Evolutionary conservation across 1,140 invertebrate genomes (phyloP).

Genomic region (Mylabris phalerata): DNA sequence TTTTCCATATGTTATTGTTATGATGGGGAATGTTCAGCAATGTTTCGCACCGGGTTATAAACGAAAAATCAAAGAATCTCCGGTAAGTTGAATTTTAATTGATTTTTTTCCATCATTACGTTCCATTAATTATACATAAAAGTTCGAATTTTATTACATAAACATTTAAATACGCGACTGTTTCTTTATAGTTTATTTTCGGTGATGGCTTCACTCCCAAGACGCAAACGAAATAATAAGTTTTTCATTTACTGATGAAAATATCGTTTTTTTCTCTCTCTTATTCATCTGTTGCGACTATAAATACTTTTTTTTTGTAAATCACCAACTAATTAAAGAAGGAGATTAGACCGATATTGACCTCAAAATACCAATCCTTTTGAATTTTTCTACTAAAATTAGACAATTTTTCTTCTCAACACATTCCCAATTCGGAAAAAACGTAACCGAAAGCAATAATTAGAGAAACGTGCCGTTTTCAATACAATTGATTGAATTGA

Average conservation of each 20-base stretch:
- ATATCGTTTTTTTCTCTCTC: too few relatives aligned
- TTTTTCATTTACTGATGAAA: too few relatives aligned
- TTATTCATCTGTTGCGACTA: too few relatives aligned
- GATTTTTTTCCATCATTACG: background rate
- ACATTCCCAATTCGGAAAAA: too few relatives aligned
- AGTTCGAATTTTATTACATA: conserved; percentile 3
- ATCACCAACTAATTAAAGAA: too few relatives aligned
- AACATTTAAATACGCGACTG: conserved; percentile 5
- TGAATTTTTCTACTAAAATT: too few relatives aligned
- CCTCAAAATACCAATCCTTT: too few relatives aligned
- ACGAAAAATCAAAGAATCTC: conserved; percentile 5
- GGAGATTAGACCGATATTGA: too few relatives aligned
- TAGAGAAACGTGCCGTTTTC: background rate
- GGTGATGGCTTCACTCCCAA: conserved; percentile 14
- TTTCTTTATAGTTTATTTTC: conserved; percentile 14
- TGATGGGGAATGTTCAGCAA: conserved; percentile 36
- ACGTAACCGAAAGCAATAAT: background rate
- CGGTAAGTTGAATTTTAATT: conserved; percentile 6
- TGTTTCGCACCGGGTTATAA: conserved; percentile 32
- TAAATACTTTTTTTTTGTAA: too few relatives aligned
- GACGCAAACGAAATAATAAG: conserved; percentile 6
- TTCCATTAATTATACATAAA: background rate
- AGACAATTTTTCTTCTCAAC: too few relatives aligned
- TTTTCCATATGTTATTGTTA: background rate
- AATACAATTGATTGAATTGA: background rate